Evolutionary conservation across 2,113 vertebrate species (phyloP).

Genomic region (Campylorhamphus procurvoides): DNA sequence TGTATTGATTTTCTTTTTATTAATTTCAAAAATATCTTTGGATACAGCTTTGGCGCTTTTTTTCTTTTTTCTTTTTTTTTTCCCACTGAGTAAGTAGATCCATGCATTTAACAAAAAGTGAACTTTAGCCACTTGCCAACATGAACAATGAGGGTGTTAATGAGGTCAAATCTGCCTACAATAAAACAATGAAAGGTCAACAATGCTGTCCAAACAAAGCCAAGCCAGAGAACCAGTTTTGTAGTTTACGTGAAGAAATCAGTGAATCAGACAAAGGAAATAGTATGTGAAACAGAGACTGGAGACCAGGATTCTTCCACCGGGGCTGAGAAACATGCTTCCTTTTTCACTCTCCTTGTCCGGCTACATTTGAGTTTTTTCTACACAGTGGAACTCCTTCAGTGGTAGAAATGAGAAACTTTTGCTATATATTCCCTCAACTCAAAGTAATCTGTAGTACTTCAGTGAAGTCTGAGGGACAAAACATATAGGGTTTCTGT

Average conservation of each 20-base stretch:
- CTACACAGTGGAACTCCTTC: not conserved
- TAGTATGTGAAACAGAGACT: not conserved
- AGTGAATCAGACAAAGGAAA: not conserved
- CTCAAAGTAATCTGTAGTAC: not conserved
- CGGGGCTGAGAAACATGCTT: not conserved
- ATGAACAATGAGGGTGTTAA: not conserved
- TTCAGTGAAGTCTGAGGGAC: not conserved
- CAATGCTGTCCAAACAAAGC: not conserved
- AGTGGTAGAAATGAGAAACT: not conserved
- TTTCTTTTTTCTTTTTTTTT: not conserved
- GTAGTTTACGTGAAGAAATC: accelerated
- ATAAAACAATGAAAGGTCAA: not conserved
- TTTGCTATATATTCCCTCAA: not conserved
- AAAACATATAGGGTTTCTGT: not conserved
- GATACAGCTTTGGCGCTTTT: not conserved
- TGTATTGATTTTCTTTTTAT: not conserved
- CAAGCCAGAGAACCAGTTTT: not conserved
- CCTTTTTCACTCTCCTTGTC: not conserved
- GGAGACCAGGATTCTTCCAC: not conserved
- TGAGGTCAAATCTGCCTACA: not conserved
- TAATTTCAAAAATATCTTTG: not conserved
- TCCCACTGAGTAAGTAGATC: not conserved
- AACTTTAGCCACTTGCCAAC: not conserved
- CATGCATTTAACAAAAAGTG: not conserved
- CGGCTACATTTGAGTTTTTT: not conserved